Percentiles rank a stretch among this genome's conserved stretches.
phyloP scores from a whole-genome alignment of 2,113 vertebrate genomes.

The Tetrax tetrax region DNA sequence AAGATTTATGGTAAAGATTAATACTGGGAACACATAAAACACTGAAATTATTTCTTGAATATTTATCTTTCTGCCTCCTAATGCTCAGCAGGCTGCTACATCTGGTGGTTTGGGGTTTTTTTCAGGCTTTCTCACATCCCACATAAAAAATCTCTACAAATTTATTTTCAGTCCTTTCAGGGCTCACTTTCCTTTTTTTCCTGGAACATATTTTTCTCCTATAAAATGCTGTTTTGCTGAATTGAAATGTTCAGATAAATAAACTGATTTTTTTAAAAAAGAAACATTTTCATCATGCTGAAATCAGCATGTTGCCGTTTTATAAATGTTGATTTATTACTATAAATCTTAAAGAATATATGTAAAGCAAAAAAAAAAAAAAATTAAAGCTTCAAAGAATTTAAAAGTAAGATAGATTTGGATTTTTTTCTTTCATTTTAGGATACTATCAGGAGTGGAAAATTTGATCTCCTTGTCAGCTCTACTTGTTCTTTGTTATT shows the following conservation, averaged over 20 bases:
- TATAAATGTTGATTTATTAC: background rate
- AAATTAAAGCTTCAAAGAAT: background rate
- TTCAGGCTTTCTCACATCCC: background rate
- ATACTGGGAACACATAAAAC: background rate
- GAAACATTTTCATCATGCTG: background rate
- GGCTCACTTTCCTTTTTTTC: background rate
- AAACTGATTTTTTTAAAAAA: background rate
- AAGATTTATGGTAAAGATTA: background rate
- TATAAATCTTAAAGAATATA: background rate
- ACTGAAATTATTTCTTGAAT: background rate
- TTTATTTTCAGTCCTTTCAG: background rate
- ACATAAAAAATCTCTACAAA: background rate
- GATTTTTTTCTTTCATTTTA: background rate
- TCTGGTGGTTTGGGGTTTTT: background rate
- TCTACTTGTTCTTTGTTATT: background rate
- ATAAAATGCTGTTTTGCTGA: background rate
- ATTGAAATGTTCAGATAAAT: background rate
- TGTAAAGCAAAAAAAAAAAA: background rate
- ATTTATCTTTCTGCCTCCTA: background rate
- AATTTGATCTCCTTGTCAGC: background rate
- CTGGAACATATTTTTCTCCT: background rate
- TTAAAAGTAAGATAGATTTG: background rate
- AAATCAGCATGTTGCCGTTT: background rate
- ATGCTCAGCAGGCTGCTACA: background rate
- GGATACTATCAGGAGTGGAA: background rate